Percentiles rank a stretch among this genome's conserved stretches.
These are phyloP conservation scores for Calidris pygmaea DNA, from an alignment of 2,113 vertebrate genomes.

Conservation along the genomic window DNA sequence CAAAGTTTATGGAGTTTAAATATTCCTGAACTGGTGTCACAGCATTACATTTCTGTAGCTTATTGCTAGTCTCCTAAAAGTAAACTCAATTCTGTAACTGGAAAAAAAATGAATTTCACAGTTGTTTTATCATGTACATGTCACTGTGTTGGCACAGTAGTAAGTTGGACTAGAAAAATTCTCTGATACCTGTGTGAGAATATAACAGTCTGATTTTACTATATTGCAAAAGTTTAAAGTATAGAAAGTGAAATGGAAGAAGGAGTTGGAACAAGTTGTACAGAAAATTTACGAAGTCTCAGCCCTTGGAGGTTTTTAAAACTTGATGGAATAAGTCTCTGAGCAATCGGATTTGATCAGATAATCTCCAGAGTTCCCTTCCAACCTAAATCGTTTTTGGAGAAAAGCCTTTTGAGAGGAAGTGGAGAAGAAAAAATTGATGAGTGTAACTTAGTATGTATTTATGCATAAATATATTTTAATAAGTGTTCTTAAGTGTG, in stretches of 20 bases:
- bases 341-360: background rate
- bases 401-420: background rate
- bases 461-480: background rate
- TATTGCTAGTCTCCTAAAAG: background rate
- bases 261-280: background rate
- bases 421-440: background rate
- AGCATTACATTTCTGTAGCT: background rate
- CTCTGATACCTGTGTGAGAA: background rate
- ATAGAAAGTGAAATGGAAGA: background rate
- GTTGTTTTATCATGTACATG: background rate
- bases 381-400: background rate
- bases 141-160: background rate
- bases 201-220: background rate
- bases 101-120: background rate
- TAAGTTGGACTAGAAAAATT: background rate
- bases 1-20: background rate
- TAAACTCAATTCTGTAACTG: background rate
- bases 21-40: background rate
- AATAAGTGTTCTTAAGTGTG: background rate
- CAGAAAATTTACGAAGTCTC: background rate
- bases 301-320: background rate
- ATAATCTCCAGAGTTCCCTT: background rate
- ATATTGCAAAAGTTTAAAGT: background rate
- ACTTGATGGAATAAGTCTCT: background rate
- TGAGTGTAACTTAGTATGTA: background rate